These are phyloP conservation scores for Rhabdophis nuchalis DNA, from an alignment of 2,797 vertebrate species.

Conservation along the genomic window DNA sequence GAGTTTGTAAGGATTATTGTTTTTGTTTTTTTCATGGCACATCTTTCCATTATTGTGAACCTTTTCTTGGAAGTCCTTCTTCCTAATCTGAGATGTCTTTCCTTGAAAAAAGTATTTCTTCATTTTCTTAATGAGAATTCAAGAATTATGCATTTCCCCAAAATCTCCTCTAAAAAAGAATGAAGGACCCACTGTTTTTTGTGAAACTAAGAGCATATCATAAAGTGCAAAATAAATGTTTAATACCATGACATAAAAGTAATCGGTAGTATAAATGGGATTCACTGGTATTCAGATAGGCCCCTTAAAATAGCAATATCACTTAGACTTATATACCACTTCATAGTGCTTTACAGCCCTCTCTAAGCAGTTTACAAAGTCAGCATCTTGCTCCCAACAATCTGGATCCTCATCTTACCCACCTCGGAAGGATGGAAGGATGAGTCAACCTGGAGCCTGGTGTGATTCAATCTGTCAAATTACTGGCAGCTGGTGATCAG, in stretches of 20 bases:
- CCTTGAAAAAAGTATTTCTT: not conserved
- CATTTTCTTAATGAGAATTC: not conserved
- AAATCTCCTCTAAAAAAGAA: not conserved
- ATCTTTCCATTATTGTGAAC: not conserved
- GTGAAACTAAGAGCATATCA: not conserved
- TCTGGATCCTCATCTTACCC: no score
- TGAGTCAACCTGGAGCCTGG: no score
- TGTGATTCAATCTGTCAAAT: no score
- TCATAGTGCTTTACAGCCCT: no score
- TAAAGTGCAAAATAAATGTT: not conserved
- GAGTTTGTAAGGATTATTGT: not conserved
- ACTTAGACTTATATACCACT: no score
- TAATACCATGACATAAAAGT: not conserved
- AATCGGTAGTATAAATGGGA: not conserved
- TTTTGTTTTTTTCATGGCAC: not conserved
- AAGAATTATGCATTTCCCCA: not conserved
- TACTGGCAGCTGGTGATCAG: no score
- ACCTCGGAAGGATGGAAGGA: no score
- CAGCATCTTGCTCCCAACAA: no score
- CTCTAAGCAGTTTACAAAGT: no score
- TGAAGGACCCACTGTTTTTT: not conserved
- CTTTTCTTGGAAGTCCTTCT: not conserved
- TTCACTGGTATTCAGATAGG: not conserved
- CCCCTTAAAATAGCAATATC: not conserved
- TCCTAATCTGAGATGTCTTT: not conserved